These are phyloP conservation scores for Balaeniceps rex DNA, from an alignment of 2,113 vertebrate species.

Conservation along the genomic window DNA sequence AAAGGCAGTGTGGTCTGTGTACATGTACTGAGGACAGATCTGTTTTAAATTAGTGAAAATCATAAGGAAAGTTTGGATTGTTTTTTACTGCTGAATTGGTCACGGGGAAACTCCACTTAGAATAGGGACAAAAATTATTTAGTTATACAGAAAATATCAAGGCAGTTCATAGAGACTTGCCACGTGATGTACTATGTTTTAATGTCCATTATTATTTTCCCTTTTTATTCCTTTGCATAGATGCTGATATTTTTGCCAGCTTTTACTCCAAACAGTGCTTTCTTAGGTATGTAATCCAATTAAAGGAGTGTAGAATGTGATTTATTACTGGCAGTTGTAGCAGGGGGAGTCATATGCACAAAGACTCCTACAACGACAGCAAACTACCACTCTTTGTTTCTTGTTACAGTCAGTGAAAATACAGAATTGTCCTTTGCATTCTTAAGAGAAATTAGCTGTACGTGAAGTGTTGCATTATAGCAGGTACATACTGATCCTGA, in stretches of 20 bases:
- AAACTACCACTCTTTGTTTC: background rate
- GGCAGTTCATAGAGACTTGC: background rate
- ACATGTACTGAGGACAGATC: background rate
- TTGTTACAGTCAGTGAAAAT: background rate
- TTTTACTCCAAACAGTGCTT: background rate
- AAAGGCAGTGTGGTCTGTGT: background rate
- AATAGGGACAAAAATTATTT: background rate
- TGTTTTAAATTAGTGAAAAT: background rate
- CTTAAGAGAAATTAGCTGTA: background rate
- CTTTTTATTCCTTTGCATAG: background rate
- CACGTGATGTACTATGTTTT: background rate
- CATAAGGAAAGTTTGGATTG: background rate
- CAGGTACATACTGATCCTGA: background rate
- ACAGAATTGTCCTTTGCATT: background rate
- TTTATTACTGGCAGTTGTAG: background rate
- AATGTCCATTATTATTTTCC: background rate
- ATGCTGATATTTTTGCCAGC: background rate
- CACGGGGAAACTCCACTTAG: background rate
- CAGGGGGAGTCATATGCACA: background rate
- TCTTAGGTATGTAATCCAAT: background rate
- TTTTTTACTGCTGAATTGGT: background rate
- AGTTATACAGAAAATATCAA: background rate
- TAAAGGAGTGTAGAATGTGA: background rate
- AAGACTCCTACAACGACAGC: background rate
- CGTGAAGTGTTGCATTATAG: background rate